Base-by-base conservation (phyloP, 2,797 vertebrate species). In the Chloroceryle inda region DNA sequence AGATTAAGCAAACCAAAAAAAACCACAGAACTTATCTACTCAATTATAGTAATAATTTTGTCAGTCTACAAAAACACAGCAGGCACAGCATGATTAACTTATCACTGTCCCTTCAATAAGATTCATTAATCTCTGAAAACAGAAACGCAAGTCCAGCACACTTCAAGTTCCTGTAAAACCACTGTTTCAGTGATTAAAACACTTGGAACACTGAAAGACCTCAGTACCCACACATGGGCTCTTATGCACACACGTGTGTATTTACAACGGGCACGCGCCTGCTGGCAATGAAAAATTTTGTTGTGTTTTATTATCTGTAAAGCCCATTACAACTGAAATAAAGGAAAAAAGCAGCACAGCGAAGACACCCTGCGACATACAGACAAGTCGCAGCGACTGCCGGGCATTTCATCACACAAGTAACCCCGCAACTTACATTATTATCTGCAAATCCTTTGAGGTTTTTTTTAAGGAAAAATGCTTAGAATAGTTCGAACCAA, bases 11-110 rank as follows among this genome's bases (percentile, higher is more conserved):
- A 95, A 63, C 68, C 0, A 1, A 73, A 72, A 81, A 74, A 76
- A 3, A 5, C 69, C 84, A 78, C 77, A 88, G 55, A 89, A 92
- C 92, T 95, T 96, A 94, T 96, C 95, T 89, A 74, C 59, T 82
- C 86, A 50, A 93, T 81, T 91, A 87, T 26, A 87, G 77, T 5
- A 84, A 31, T 61, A 29, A 33, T 92, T 86, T 93, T 81, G 92
- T 66, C 52, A 75, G 55, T 23, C 67, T 40, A 45, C 27, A 69
- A 76, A 84, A 87, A 73, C 88, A 81, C 45, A 93, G 92, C 80
- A 85, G 81, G 92, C 84, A 33, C 10, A 85, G 66, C 47, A 58
- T 1, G 91, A 92, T 91, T 96, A 95, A 96, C 88, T 95, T 97
- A 93, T 94, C 92, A 16, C 94, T 55, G 71, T 63, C 75, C 74